phyloP scores from a whole-genome alignment of 2,113 vertebrate genomes.

The Progne subis region DNA sequence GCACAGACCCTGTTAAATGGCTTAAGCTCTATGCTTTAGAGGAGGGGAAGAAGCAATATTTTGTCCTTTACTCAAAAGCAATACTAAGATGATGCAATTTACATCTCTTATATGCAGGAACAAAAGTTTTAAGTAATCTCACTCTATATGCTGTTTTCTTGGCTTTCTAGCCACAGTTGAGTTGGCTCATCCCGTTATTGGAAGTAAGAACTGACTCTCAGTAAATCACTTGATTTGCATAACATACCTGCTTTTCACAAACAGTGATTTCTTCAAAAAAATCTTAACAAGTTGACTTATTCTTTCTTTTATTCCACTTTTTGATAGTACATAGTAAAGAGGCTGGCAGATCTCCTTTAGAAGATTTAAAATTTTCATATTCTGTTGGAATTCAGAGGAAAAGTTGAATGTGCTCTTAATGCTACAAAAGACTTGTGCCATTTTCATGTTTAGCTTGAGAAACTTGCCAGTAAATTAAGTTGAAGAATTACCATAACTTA shows the following conservation, averaged over 20 bases:
- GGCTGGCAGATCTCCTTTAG: background rate
- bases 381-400: background rate
- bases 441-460: conserved; percentile 22
- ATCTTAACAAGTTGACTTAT: background rate
- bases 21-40: background rate
- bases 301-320: background rate
- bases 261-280: conserved; percentile 5
- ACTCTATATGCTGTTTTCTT: conserved; percentile 56
- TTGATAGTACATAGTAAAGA: background rate
- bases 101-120: conserved; percentile 37
- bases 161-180: conserved; percentile 34
- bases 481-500: conserved; percentile 6
- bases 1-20: background rate
- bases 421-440: background rate
- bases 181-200: conserved; percentile 42
- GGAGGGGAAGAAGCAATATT: background rate
- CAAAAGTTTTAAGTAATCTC: conserved; percentile 46
- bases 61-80: background rate
- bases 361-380: conserved; percentile 6
- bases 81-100: conserved; percentile 11
- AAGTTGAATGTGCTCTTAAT: background rate
- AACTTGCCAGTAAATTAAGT: conserved; percentile 1
- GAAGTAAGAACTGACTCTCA: conserved; percentile 42
- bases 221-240: conserved; percentile 51
- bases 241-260: conserved; percentile 50